A percentile compares a stretch with the other conserved stretches of the same genome.
Conservation (phyloP, 1,140 invertebrate genomes). For the Plodia interpunctella region DNA sequence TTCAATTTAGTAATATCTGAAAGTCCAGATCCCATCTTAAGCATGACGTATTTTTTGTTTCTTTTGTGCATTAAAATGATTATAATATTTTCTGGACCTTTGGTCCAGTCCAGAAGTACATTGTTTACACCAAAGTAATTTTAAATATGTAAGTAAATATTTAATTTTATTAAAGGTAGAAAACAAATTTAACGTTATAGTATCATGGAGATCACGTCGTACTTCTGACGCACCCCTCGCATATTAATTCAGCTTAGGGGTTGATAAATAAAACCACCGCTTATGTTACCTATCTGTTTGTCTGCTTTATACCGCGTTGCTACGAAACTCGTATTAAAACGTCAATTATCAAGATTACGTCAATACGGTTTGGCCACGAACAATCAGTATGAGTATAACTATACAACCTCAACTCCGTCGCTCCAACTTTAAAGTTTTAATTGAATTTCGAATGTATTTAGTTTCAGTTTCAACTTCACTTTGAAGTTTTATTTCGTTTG, state of each 20-base stretch:
- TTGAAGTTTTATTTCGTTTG: background rate
- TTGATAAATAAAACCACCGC: background rate
- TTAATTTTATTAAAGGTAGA: no score
- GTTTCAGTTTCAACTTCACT: slow-evolving; percentile 11
- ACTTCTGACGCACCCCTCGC: background rate
- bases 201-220: background rate
- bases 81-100: no score
- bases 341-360: slow-evolving; percentile 55
- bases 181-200: background rate
- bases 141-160: no score
- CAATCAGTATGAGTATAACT: slow-evolving; percentile 19
- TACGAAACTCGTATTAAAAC: slow-evolving; percentile 7
- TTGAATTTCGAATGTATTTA: slow-evolving; percentile 16
- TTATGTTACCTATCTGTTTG: background rate
- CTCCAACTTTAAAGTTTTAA: slow-evolving; percentile 16
- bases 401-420: slow-evolving; percentile 16
- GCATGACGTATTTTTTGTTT: no score
- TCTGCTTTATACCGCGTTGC: slow-evolving; percentile 3
- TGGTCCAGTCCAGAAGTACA: no score
- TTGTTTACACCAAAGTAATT: no score
- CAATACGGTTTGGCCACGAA: slow-evolving; percentile 28
- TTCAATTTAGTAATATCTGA: no score
- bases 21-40: no score
- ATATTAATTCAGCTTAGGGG: background rate
- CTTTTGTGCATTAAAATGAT: no score